These are phyloP conservation scores for Spicauda simplicius DNA, from an alignment of 2,888 invertebrate genomes.

Conservation along the genomic window DNA sequence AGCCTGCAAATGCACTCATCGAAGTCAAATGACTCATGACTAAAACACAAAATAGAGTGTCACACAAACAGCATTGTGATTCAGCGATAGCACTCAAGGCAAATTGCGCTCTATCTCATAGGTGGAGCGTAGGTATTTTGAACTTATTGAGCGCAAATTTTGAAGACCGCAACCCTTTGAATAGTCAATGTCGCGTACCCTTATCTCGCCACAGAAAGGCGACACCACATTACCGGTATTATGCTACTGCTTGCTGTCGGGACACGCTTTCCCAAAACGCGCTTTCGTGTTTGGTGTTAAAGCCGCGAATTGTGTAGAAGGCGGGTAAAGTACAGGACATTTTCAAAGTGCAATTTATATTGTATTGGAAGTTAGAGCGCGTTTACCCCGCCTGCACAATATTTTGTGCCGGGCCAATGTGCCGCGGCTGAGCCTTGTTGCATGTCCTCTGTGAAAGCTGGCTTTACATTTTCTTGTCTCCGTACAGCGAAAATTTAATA, in stretches of 20 bases:
- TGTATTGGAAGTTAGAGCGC: slow-evolving; percentile 80
- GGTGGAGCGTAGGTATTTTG: slow-evolving; percentile 71
- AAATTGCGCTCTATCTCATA: slow-evolving; percentile 45
- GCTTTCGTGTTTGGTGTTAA: slow-evolving; percentile 61
- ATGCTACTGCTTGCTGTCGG: slow-evolving; percentile 61
- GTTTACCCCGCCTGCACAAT: slow-evolving; percentile 73
- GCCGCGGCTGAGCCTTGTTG: slow-evolving; percentile 65
- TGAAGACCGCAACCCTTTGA: slow-evolving; percentile 84
- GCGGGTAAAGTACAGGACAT: slow-evolving; percentile 69
- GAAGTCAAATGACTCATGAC: slow-evolving; percentile 52
- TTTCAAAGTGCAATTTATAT: slow-evolving; percentile 84
- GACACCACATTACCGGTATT: slow-evolving; percentile 85
- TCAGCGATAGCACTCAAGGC: slow-evolving; percentile 29
- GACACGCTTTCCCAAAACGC: slow-evolving; percentile 54
- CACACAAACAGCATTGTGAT: slow-evolving; percentile 16
- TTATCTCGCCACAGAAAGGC: slow-evolving; percentile 84
- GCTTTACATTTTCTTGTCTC: slow-evolving; percentile 68
- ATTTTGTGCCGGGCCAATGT: slow-evolving; percentile 76
- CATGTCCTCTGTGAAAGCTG: slow-evolving; percentile 57
- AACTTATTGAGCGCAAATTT: slow-evolving; percentile 84
- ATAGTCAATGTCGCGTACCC: slow-evolving; percentile 85
- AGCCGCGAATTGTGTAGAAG: slow-evolving; percentile 67
- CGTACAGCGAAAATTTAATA: slow-evolving; percentile 62
- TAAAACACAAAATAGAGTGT: slow-evolving; percentile 50
- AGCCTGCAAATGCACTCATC: slow-evolving; percentile 51